Evolutionary conservation across 2,797 vertebrate genomes (phyloP).

Genomic region (Sus cebifrons): DNA sequence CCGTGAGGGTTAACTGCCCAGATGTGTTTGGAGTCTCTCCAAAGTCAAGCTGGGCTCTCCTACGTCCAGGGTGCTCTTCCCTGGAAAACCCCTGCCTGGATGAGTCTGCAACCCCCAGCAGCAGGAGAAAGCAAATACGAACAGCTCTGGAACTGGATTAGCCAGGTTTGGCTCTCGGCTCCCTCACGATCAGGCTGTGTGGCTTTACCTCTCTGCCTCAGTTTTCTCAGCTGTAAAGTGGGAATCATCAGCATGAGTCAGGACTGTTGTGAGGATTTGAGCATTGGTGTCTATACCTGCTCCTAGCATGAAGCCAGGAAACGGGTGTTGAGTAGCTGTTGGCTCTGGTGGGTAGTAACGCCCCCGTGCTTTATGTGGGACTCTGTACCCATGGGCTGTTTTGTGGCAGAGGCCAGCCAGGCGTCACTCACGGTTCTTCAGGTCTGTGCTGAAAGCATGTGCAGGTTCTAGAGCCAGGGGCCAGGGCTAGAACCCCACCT

Average conservation of each 20-base stretch:
- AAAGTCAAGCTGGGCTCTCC: not conserved
- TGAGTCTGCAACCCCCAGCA: not conserved
- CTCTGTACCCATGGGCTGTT: fast-evolving
- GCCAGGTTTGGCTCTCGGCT: not conserved
- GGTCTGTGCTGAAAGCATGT: fast-evolving
- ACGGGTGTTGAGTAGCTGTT: fast-evolving
- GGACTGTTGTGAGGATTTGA: not conserved
- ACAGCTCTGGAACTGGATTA: not conserved
- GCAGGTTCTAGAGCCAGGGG: not conserved
- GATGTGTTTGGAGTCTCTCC: not conserved
- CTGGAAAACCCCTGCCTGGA: not conserved
- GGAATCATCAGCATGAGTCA: fast-evolving
- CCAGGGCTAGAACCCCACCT: not conserved
- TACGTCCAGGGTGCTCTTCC: not conserved
- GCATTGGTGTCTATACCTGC: fast-evolving
- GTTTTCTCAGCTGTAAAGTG: not conserved
- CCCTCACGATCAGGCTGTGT: too few species aligned
- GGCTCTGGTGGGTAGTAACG: fast-evolving
- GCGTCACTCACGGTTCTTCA: not conserved
- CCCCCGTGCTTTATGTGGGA: fast-evolving
- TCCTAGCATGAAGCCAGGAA: fast-evolving
- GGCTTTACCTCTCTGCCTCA: not conserved
- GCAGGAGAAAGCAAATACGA: fast-evolving
- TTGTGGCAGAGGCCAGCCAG: not conserved
- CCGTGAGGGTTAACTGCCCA: fast-evolving